These are phyloP conservation scores for Malacoctenus gilli DNA, from an alignment of 2,797 vertebrate species.

Conservation along the genomic window DNA sequence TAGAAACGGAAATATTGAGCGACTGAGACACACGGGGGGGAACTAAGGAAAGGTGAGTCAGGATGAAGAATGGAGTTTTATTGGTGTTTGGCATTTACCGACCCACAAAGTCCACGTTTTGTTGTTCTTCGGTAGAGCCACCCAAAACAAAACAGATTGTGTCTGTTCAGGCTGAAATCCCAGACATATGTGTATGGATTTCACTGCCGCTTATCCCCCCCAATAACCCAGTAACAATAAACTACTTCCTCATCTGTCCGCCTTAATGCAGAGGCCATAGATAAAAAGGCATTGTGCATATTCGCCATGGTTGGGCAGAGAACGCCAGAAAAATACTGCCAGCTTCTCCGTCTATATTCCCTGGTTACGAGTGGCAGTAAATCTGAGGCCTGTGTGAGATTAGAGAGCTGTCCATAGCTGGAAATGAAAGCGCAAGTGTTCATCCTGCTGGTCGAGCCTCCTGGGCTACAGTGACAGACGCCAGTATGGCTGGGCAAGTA, in stretches of 20 bases:
- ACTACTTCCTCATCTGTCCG: conserved; percentile 23
- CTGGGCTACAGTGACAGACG: conserved; percentile 38
- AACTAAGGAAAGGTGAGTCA: background rate
- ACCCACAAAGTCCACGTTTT: background rate
- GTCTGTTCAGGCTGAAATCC: conserved; percentile 20
- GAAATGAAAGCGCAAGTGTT: conserved; percentile 64
- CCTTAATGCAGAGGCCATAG: conserved; percentile 20
- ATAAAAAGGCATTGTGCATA: conserved; percentile 51
- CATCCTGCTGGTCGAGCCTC: conserved; percentile 50
- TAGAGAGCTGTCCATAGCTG: conserved; percentile 56
- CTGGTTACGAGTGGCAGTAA: conserved; percentile 58
- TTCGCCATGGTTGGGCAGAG: conserved; percentile 33
- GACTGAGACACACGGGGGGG: background rate
- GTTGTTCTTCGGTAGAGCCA: background rate
- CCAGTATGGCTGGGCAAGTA: conserved; percentile 11
- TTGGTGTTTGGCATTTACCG: background rate
- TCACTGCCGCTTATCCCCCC: conserved; percentile 28
- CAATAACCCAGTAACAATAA: conserved; percentile 40
- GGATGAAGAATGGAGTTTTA: background rate
- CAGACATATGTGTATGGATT: conserved; percentile 26
- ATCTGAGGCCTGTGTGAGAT: conserved; percentile 57
- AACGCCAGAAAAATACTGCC: conserved; percentile 10
- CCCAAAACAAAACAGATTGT: background rate
- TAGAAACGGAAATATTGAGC: background rate
- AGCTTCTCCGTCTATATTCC: conserved; percentile 47